These are phyloP conservation scores for Smutsia gigantea DNA, from an alignment of 2,797 vertebrate species.

Conservation along the genomic window DNA sequence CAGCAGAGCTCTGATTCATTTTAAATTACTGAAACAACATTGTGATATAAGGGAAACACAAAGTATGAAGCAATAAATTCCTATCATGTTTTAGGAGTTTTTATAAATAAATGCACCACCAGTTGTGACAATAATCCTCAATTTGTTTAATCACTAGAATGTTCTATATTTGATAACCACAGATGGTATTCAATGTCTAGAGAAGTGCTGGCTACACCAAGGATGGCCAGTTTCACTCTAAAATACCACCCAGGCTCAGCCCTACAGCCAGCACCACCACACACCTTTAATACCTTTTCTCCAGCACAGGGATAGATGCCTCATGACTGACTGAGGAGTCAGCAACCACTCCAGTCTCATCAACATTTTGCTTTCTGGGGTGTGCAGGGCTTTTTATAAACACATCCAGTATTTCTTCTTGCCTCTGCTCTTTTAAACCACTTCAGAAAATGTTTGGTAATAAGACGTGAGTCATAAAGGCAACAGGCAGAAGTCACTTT, in stretches of 20 bases:
- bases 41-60: background rate
- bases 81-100: background rate
- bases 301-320: background rate
- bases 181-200: background rate
- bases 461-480: background rate
- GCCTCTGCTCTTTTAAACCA: background rate
- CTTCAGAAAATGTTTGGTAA: background rate
- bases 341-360: background rate
- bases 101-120: background rate
- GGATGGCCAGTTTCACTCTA: background rate
- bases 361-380: background rate
- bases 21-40: background rate
- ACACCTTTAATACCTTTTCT: background rate
- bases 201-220: background rate
- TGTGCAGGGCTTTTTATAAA: background rate
- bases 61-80: background rate
- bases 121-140: background rate
- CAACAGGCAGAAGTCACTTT: background rate
- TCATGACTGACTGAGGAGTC: background rate
- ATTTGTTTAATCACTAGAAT: background rate
- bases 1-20: background rate
- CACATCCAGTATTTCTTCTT: background rate
- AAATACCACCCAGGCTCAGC: background rate
- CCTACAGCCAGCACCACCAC: background rate
- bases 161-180: background rate